Base-by-base conservation (phyloP, 1,140 invertebrate species). In the Aphelenchoides besseyi region DNA sequence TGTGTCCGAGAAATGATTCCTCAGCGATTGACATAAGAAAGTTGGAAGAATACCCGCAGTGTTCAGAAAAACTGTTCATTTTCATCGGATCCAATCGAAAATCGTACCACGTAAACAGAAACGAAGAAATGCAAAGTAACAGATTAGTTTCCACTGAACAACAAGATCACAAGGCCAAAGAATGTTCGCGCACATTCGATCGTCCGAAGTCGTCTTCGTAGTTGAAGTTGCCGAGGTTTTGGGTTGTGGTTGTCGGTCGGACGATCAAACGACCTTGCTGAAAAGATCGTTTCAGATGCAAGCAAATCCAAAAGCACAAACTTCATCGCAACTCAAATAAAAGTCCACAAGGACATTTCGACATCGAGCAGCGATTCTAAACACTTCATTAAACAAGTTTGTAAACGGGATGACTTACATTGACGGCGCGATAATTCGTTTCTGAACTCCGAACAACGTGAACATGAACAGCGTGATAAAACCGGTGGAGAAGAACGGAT, bases 201-300 rank as follows among this genome's bases (percentile, higher is more conserved):
- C n/a, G n/a, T n/a, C n/a, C n/a, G n/a, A n/a, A n/a, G n/a, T 48
- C 41, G 12, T 48, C 41, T 5, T 59, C 18, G 5, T 59, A 59
- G 55, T 12, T 59, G 63, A 33, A 66, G 23, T 12, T 28, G 12
- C 63, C 63, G 3, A 32, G 32, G 18, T 37, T 29, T 16, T 66
- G 63, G 12, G n/a, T n/a, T n/a, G n/a, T n/a, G n/a, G n/a, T n/a
- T n/a, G 63, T 66, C 36, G 63, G 63, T 26, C 63, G 16, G 32
- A 66, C 63, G 63, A 66, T 66, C 36, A 66, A 33, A 30, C 63
- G 63, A n/a, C 63, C 63, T 66, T 66, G 63, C 63, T 66, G 30
- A 37, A 66, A 33, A 30, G 16, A 23, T 16, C 41, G 41, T 16
- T 12, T 16, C 12, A 12, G 23, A 48, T 48, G 12, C 12, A 48